A percentile compares a stretch with the other conserved stretches of the same genome.
Evolutionary conservation across 2,888 invertebrate genomes (phyloP).

Genomic region (Drosophila prolongata): DNA sequence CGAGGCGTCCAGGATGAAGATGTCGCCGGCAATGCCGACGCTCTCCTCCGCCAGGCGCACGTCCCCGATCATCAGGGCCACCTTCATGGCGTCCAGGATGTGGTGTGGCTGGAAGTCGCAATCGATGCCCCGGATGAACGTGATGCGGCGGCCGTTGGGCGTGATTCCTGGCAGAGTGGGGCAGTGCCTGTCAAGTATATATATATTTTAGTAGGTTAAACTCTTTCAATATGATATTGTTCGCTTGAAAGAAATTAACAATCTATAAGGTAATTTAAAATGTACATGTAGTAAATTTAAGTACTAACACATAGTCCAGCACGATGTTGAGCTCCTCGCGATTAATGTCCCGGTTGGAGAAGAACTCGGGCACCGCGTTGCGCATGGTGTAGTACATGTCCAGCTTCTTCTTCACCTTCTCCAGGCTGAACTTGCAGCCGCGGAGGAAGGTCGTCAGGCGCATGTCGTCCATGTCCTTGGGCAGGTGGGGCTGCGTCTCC

Average conservation of each 20-base stretch:
- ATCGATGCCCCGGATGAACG: conserved; percentile 89
- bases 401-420: conserved; percentile 93
- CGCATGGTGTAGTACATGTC: conserved; percentile 96
- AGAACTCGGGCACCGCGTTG: conserved; percentile 92
- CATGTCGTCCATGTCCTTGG: conserved; percentile 89
- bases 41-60: conserved; percentile 91
- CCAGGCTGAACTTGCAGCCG: conserved; percentile 94
- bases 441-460: conserved; percentile 92
- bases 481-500: conserved; percentile 88
- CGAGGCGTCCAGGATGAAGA: conserved; percentile 92
- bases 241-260: too few relatives aligned
- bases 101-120: conserved; percentile 90
- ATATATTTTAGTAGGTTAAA: too few relatives aligned
- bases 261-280: too few relatives aligned
- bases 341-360: conserved; percentile 90
- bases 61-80: conserved; percentile 94
- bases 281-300: not conserved
- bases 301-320: conserved; percentile 88
- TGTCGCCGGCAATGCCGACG: conserved; percentile 93
- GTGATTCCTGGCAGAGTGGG: conserved; percentile 93
- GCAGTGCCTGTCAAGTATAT: conserved; percentile 86
- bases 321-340: conserved; percentile 90
- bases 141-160: conserved; percentile 91
- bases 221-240: too few relatives aligned
- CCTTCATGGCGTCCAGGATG: conserved; percentile 91